A percentile compares a stretch with the other conserved stretches of the same genome.
These are phyloP conservation scores for Zeugodacus cucurbitae DNA, from an alignment of 1,140 invertebrate genomes.

Conservation along the genomic window DNA sequence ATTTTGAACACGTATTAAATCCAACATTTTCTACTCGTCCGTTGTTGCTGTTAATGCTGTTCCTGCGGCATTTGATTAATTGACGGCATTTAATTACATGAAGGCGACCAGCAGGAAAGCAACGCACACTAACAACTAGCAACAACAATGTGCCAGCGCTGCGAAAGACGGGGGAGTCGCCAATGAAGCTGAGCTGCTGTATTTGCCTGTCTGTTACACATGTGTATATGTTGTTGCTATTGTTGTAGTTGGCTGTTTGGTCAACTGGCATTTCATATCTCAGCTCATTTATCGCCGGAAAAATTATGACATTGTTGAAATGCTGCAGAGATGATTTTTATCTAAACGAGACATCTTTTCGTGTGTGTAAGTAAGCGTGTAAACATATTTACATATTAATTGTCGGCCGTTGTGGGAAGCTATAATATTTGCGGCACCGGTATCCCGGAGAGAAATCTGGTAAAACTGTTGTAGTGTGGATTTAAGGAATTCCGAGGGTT, in stretches of 20 bases:
- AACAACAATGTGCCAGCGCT: neutral
- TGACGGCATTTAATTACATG: constrained; percentile 65
- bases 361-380: neutral
- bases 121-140: neutral
- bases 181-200: constrained; percentile 36
- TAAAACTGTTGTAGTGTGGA: neutral
- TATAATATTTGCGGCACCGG: neutral
- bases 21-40: constrained; percentile 64
- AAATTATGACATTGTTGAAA: constrained; percentile 59
- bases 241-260: constrained; percentile 36
- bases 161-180: constrained; percentile 30
- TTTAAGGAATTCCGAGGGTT: neutral
- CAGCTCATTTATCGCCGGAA: constrained; percentile 65
- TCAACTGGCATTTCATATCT: constrained; percentile 51
- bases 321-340: constrained; percentile 33
- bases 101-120: constrained; percentile 22
- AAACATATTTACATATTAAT: neutral
- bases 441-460: neutral
- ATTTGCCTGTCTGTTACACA: constrained; percentile 36
- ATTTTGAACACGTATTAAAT: constrained; percentile 61
- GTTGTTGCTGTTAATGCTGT: too few species aligned
- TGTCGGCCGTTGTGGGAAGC: neutral
- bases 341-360: constrained; percentile 35
- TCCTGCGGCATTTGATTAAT: constrained; percentile 62
- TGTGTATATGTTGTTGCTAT: neutral